phyloP scores from a whole-genome alignment of 2,113 vertebrate species.

The Actenoides lindsayi region DNA sequence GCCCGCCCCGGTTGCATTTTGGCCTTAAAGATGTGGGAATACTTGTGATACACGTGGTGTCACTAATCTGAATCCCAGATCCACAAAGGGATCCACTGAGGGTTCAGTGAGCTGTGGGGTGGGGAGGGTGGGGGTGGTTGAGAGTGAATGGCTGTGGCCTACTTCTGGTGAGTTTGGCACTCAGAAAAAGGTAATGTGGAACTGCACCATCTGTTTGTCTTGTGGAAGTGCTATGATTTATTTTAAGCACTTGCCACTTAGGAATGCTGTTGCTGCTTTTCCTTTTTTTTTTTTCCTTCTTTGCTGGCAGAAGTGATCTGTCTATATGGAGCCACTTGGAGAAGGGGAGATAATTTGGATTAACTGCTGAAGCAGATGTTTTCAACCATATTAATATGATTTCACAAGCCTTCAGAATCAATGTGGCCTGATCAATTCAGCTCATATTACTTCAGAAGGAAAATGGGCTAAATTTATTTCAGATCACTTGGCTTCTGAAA shows the following conservation, averaged over 20 bases:
- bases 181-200: background rate
- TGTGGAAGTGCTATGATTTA: slow-evolving; percentile 33
- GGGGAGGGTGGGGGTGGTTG: slow-evolving; percentile 13
- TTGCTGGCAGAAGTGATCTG: background rate
- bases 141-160: slow-evolving; percentile 60
- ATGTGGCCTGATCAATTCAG: background rate
- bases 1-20: background rate
- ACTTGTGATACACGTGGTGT: background rate
- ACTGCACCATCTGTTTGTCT: slow-evolving; percentile 51
- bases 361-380: slow-evolving; percentile 28
- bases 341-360: background rate
- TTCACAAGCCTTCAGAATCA: background rate
- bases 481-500: slow-evolving; percentile 5
- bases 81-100: background rate
- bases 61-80: background rate
- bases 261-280: background rate
- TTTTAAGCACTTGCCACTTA: slow-evolving; percentile 41
- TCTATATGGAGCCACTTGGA: background rate
- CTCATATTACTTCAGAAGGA: background rate
- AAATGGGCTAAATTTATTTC: slow-evolving; percentile 14
- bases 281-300: background rate
- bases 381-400: background rate
- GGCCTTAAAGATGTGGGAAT: background rate
- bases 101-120: background rate
- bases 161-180: slow-evolving; percentile 11